Evolutionary conservation across 2,888 invertebrate species (phyloP).

Genomic region (Ommatoiulus sabulosus): DNA sequence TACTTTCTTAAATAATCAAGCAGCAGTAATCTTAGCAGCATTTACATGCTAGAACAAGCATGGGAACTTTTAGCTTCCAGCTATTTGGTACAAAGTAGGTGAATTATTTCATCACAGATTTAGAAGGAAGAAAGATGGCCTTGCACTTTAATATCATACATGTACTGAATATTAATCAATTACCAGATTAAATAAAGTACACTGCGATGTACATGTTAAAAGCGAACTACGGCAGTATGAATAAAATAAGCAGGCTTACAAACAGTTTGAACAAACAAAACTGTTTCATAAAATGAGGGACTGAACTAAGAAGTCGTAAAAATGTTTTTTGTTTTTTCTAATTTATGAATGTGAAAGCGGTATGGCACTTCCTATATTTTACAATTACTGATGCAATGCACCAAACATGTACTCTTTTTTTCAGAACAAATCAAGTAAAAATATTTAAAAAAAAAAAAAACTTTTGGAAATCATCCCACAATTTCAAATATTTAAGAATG

Average conservation of each 20-base stretch:
- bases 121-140: not conserved
- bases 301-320: no score
- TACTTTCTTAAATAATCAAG: no score
- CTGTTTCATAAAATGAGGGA: no score
- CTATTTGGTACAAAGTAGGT: no score
- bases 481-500: not conserved
- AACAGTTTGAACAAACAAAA: no score
- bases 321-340: not conserved
- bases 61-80: no score
- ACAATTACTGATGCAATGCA: no score
- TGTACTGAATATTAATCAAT: conserved; percentile 31
- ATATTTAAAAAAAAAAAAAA: not conserved
- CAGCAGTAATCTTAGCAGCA: no score
- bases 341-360: no score
- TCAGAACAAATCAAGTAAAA: not conserved
- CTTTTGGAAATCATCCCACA: not conserved
- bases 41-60: not conserved
- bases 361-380: no score
- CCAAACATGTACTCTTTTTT: no score
- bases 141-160: not conserved
- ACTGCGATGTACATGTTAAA: not conserved
- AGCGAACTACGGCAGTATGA: not conserved
- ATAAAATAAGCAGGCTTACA: no score
- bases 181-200: not conserved
- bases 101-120: not conserved